Evolutionary conservation across 2,113 vertebrate species (phyloP), one percentile per base, ranked within the genome.

Genomic region (Rhinolophus sinicus): DNA sequence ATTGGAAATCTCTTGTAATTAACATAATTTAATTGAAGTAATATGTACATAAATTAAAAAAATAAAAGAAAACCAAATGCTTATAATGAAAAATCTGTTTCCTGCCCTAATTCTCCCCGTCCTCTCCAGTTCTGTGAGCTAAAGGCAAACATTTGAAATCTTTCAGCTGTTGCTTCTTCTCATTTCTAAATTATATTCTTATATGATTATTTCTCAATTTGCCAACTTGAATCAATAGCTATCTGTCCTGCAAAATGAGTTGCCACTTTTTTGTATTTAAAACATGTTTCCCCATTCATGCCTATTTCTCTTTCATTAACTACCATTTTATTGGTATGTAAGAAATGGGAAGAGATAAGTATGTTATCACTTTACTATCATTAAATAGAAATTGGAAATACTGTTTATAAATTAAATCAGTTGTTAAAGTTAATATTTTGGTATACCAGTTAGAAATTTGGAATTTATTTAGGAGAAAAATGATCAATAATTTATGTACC

Each of bases 401-500:
- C 22, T 18, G 86, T 88, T 35, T 52, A 8, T 30, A 88, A 96
- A 65, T 82, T 92, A 77, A 96, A 69, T 56, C 22, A 73, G 40
- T 58, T 96, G 15, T 38, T 92, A 24, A 30, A 35, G 75, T 81
- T 50, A 81, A n/a, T 67, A 94, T 90, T 82, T 89, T 75, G 44
- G 38, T 84, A 13, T 44, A 62, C 2, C 12, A 83, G n/a, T 81
- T 67, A 87, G 38, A 95, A 4, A 82, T 90, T 47, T 69, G 30
- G 26, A 86, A 94, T 94, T 30, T 95, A 52, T 26, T 91, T 90
- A 30, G 58, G 21, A 69, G 78, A 78, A 67, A 92, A 70, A 78
- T 50, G 69, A 47, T 87, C 54, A 84, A 88, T 96, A 80, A 86
- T 93, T 87, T 91, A 65, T 93, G 26, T 50, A 56, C n/a, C 30